Evolutionary conservation across 2,797 vertebrate species (phyloP), one percentile per base, ranked within the genome.

Genomic region (Ptychobarbus kaznakovi): DNA sequence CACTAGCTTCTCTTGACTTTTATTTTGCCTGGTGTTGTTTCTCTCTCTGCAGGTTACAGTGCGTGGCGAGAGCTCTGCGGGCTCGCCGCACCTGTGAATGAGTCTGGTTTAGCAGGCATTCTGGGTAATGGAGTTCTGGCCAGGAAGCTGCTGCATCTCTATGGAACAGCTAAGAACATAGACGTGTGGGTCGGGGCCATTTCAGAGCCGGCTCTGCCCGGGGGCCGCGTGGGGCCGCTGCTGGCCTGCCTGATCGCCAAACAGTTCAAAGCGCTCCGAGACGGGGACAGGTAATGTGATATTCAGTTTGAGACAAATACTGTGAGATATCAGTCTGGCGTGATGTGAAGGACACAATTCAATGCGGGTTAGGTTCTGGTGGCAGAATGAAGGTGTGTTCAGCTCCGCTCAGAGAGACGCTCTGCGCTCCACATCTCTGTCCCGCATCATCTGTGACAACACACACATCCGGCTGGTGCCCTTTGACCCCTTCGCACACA

Each of bases 401-500:
- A 96, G 95, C n/a, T 65, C 20, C 3, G 32, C 90, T 58, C 97
- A 98, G 91, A 91, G 90, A 88, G 87, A 49, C 0, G 91, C 93
- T 20, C 92, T 99, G 20, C 88, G 68, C 16, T 82, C 85, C 8
- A 86, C 95, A 72, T 97, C 96, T 0, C 90, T 99, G 84, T 95
- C 96, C 0, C 94, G 93, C 9, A 91, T 99, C 68, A 95, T 99
- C 88, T 99, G 97, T 88, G 97, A 97, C 91, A 99, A 97, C 88
- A 98, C 96, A 28, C 94, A 2, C 80, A 95, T 99, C 90, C 89
- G 82, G 28, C 92, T 93, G 35, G 95, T 99, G 66, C 97, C 97
- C 0, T 85, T 76, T 3, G 90, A 97, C 65, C 93, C 96, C 0
- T 97, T 99, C 92, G 88, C 93, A 20, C 93, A 86, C 81, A 95